A percentile compares a stretch with the other conserved stretches of the same genome.
Conservation (phyloP, 2,888 invertebrate species). For the Petrolisthes manimaculis region DNA sequence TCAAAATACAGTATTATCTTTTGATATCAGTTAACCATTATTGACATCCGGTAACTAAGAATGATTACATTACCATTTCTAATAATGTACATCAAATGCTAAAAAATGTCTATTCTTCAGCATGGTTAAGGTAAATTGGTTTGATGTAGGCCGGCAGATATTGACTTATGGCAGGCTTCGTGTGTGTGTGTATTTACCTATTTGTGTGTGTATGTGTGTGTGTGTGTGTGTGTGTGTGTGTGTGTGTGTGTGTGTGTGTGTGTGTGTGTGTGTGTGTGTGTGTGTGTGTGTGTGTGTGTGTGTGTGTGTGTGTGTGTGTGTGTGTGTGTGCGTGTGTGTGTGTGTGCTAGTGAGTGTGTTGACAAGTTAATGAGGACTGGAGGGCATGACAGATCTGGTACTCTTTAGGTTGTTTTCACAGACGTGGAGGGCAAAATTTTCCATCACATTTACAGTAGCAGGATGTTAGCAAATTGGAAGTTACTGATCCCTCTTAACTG, state of each 20-base stretch:
- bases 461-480: no score
- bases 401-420: no score
- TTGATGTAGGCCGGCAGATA: background rate
- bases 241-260: conserved; percentile 26
- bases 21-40: no score
- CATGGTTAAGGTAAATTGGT: background rate
- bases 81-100: no score
- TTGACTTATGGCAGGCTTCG: background rate
- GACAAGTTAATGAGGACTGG: background rate
- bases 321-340: conserved; percentile 6
- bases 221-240: conserved; percentile 27
- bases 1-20: no score
- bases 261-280: conserved; percentile 11
- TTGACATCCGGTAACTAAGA: no score
- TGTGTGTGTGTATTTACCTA: no score
- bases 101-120: background rate
- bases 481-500: no score
- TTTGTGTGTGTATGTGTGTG: conserved; percentile 23
- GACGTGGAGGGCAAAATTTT: no score
- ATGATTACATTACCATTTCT: no score
- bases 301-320: background rate
- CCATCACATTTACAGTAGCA: no score
- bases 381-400: background rate
- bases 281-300: background rate
- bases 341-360: background rate